Conservation (phyloP, 1,140 invertebrate species). For the Physella acuta region DNA sequence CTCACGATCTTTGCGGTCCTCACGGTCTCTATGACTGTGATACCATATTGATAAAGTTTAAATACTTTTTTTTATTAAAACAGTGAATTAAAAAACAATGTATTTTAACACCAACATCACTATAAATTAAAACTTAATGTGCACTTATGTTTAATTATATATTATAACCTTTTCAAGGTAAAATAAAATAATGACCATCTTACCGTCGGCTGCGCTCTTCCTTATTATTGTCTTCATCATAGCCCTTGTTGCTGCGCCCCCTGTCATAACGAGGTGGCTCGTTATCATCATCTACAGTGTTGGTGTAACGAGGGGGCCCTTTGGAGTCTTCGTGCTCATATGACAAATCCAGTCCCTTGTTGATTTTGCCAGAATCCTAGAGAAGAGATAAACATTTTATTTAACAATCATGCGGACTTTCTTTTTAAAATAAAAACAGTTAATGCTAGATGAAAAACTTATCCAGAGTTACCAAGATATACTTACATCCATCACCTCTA, state of each 20-base stretch:
- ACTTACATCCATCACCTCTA: background rate
- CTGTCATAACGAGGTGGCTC: constrained; percentile 20
- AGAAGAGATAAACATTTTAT: background rate
- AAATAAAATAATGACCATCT: background rate
- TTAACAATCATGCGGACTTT: background rate
- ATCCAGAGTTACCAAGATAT: background rate
- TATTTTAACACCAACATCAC: background rate
- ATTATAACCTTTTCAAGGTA: background rate
- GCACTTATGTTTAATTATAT: background rate
- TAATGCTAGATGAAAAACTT: background rate
- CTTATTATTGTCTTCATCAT: constrained; percentile 9
- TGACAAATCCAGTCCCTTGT: constrained; percentile 11
- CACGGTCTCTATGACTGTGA: background rate
- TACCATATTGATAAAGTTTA: background rate
- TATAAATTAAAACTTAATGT: background rate
- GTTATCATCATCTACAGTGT: background rate
- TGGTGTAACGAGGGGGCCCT: constrained; percentile 11
- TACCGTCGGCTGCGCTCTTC: constrained; percentile 12
- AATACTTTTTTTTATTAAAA: background rate
- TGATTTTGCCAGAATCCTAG: constrained; percentile 7
- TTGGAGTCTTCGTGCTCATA: constrained; percentile 14
- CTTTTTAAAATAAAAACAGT: background rate
- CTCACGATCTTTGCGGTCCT: background rate
- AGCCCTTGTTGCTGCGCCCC: constrained; percentile 7
- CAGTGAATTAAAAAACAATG: background rate